Evolutionary conservation across 2,113 vertebrate species (phyloP).

Genomic region (Halcyon malimbica): DNA sequence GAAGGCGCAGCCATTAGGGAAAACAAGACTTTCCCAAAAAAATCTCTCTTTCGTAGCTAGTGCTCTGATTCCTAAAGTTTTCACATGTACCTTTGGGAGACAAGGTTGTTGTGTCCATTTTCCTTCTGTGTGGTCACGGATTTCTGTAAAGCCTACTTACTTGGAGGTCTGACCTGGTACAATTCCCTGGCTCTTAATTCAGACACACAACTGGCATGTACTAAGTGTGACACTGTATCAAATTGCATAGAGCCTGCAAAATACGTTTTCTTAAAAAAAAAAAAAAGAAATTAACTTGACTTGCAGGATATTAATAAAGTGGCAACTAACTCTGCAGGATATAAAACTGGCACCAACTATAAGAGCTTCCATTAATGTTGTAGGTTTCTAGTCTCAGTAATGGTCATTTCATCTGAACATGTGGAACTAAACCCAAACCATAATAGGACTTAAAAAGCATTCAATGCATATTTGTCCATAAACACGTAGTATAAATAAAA

Average conservation of each 20-base stretch:
- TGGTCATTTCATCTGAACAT: constrained; percentile 70
- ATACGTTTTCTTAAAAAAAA: neutral
- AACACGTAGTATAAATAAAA: constrained; percentile 76
- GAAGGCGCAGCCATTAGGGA: neutral
- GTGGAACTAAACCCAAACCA: constrained; percentile 74
- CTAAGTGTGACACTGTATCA: constrained; percentile 16
- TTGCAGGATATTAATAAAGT: constrained; percentile 74
- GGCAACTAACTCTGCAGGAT: constrained; percentile 57
- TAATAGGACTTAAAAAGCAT: constrained; percentile 71
- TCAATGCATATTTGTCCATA: constrained; percentile 73
- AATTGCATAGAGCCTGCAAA: constrained; percentile 59
- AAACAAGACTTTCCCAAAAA: neutral
- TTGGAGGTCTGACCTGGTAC: constrained; percentile 43
- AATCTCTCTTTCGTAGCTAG: neutral
- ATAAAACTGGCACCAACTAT: constrained; percentile 53
- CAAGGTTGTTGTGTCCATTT: neutral
- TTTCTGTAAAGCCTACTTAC: neutral
- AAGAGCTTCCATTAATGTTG: constrained; percentile 62
- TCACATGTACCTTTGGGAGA: neutral
- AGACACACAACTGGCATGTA: constrained; percentile 10
- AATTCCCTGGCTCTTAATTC: constrained; percentile 1
- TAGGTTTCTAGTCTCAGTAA: constrained; percentile 44
- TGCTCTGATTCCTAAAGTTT: neutral
- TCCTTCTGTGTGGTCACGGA: neutral
- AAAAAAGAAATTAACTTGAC: constrained; percentile 52